Conservation (phyloP, 2,888 invertebrate species). For the Ctenicera cuprea region DNA sequence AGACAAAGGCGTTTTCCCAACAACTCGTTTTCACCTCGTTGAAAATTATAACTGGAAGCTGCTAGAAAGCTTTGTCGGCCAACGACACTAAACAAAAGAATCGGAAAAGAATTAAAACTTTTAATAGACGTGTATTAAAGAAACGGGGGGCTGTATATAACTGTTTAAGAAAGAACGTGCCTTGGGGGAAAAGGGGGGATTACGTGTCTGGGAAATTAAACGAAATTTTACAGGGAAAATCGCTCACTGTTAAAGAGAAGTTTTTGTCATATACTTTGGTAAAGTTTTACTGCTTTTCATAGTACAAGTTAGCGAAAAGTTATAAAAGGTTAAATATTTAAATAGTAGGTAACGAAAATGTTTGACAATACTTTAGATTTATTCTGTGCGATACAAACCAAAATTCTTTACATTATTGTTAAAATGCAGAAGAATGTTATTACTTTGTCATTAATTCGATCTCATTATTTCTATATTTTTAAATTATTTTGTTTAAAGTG, state of each 20-base stretch:
- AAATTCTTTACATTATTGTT: too few species aligned
- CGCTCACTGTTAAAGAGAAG: not conserved
- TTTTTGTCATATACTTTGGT: slow-evolving; percentile 4
- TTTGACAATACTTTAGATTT: not conserved
- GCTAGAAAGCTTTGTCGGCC: not conserved
- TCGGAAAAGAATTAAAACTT: slow-evolving; percentile 13
- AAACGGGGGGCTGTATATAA: not conserved
- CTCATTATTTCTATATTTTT: too few species aligned
- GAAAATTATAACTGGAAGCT: not conserved
- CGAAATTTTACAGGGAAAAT: slow-evolving; percentile 25
- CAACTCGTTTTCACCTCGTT: too few species aligned
- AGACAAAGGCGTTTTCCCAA: not conserved
- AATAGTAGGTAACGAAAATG: not conserved
- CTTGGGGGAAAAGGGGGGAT: not conserved
- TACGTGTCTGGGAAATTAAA: slow-evolving; percentile 18
- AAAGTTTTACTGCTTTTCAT: not conserved
- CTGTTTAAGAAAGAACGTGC: slow-evolving; percentile 22
- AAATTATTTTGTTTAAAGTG: too few species aligned
- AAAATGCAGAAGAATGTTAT: too few species aligned
- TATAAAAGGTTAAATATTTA: not conserved
- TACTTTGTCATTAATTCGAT: too few species aligned
- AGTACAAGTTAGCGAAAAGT: not conserved
- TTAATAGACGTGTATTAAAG: slow-evolving; percentile 14
- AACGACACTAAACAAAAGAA: slow-evolving; percentile 13
- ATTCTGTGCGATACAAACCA: too few species aligned